Evolutionary conservation across 2,113 vertebrate species (phyloP).

Genomic region (Paratilapia polleni): DNA sequence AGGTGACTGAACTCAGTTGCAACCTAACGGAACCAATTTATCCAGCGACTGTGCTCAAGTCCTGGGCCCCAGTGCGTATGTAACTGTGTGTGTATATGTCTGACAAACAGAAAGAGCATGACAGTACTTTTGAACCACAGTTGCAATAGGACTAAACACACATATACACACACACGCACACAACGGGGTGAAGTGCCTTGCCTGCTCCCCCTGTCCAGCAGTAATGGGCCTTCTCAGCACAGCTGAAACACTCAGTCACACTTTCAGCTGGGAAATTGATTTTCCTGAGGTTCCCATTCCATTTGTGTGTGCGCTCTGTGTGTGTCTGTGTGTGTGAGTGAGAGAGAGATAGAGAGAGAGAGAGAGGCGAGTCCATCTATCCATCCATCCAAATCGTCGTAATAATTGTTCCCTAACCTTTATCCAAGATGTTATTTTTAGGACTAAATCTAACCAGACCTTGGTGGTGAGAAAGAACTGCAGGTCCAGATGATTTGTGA

Average conservation of each 20-base stretch:
- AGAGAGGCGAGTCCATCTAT: not conserved
- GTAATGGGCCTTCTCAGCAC: slow-evolving; percentile 57
- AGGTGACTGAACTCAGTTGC: slow-evolving; percentile 43
- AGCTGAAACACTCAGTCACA: slow-evolving; percentile 53
- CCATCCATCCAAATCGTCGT: not conserved
- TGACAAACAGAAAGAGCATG: slow-evolving; percentile 29
- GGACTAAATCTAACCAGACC: not conserved
- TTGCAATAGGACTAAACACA: not conserved
- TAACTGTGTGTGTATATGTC: slow-evolving; percentile 8
- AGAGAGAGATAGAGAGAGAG: not conserved
- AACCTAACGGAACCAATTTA: slow-evolving; percentile 64
- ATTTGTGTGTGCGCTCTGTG: slow-evolving; percentile 6
- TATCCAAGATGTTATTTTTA: not conserved
- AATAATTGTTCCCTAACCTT: not conserved
- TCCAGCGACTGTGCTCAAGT: not conserved
- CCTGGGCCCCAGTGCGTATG: not conserved
- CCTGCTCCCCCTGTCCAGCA: slow-evolving; percentile 22
- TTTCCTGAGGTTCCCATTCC: slow-evolving; percentile 33
- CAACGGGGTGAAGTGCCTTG: slow-evolving; percentile 1
- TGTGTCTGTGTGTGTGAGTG: not conserved
- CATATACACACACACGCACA: slow-evolving; percentile 13
- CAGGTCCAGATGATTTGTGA: not conserved
- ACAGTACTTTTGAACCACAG: slow-evolving; percentile 50
- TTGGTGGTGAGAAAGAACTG: not conserved
- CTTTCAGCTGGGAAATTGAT: slow-evolving; percentile 62